These are phyloP conservation scores for Caenorhabditis sp. DNA, from an alignment of 2,888 invertebrate genomes.

Conservation along the genomic window DNA sequence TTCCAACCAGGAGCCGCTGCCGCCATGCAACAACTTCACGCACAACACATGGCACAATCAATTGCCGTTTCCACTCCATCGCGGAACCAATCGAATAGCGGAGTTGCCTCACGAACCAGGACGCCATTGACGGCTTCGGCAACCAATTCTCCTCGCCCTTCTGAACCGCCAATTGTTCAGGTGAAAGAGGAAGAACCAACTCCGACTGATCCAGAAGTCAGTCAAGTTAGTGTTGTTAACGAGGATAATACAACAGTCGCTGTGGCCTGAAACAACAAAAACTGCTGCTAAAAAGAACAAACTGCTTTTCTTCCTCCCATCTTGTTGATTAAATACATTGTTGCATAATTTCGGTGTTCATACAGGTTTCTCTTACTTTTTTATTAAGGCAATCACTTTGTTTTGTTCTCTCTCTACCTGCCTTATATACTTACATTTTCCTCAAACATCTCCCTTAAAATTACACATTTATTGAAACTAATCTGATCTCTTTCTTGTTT, in stretches of 20 bases:
- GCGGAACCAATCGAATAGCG: constrained; percentile 41
- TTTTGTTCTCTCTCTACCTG: background rate
- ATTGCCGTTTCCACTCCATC: constrained; percentile 43
- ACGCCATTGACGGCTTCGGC: constrained; percentile 44
- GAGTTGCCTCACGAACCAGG: constrained; percentile 38
- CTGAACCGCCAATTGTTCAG: background rate
- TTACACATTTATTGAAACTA: background rate
- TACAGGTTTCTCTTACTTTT: background rate
- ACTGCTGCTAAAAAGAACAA: too few relatives aligned
- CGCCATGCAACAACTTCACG: constrained; percentile 23
- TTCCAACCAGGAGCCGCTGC: constrained; percentile 23
- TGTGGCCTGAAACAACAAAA: constrained; percentile 39
- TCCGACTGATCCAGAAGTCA: constrained; percentile 9
- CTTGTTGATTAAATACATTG: background rate
- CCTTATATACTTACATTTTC: background rate
- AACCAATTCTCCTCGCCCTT: constrained; percentile 43
- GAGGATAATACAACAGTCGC: constrained; percentile 46
- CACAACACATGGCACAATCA: constrained; percentile 28
- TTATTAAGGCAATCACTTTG: background rate
- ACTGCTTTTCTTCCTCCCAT: background rate
- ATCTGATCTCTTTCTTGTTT: background rate
- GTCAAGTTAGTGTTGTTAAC: constrained; percentile 3
- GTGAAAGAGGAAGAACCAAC: constrained; percentile 10
- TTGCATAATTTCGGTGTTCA: constrained; percentile 1
- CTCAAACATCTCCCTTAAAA: background rate